phyloP scores from a whole-genome alignment of 2,888 invertebrate genomes.

The Erynnis tages region DNA sequence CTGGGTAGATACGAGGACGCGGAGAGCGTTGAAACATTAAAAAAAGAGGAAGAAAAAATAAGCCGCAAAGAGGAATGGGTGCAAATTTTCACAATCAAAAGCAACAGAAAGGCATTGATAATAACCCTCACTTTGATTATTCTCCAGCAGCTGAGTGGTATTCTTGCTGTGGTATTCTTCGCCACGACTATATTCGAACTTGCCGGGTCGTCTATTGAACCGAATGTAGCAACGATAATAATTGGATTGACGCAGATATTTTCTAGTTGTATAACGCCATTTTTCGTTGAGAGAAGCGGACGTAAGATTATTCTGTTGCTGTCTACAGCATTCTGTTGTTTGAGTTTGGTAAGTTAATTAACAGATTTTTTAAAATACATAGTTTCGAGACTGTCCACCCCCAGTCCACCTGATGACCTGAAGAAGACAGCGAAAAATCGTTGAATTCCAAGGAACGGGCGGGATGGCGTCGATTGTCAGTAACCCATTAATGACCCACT shows the following conservation, averaged over 20 bases:
- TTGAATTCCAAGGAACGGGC: too few species aligned
- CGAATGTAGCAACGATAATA: constrained; percentile 29
- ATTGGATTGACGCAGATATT: constrained; percentile 28
- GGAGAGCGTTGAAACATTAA: neutral
- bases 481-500: too few species aligned
- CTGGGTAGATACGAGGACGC: neutral
- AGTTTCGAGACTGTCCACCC: too few species aligned
- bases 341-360: constrained; percentile 28
- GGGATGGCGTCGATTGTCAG: too few species aligned
- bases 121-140: neutral
- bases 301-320: constrained; percentile 25
- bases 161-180: constrained; percentile 27
- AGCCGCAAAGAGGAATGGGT: neutral
- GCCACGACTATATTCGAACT: constrained; percentile 29
- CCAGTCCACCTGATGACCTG: too few species aligned
- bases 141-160: constrained; percentile 27
- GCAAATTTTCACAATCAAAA: constrained; percentile 1
- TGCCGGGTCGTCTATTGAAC: constrained; percentile 26
- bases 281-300: constrained; percentile 30
- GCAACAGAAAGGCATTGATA: constrained; percentile 3
- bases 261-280: constrained; percentile 26
- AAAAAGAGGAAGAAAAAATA: neutral
- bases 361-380: neutral
- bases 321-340: constrained; percentile 27
- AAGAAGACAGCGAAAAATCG: too few species aligned